Conservation (phyloP, 2,888 invertebrate species). For the Argynnis bischoffii region DNA sequence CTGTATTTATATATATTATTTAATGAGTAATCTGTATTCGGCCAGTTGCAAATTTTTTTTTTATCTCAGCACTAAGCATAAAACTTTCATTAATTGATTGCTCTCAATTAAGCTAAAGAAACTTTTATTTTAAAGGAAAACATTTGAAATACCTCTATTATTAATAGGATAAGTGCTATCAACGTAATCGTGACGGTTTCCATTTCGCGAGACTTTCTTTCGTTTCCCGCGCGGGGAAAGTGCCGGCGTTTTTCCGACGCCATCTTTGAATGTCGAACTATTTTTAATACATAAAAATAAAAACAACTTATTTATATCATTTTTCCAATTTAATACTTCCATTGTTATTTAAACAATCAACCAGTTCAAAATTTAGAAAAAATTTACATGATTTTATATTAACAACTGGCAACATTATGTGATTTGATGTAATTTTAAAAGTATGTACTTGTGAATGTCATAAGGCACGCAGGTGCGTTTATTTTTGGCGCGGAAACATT, state of each 20-base stretch:
- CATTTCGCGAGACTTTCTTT: conserved; percentile 80
- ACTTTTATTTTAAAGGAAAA: not conserved
- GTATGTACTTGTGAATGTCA: conserved; percentile 32
- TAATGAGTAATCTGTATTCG: too few species aligned
- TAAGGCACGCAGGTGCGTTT: conserved; percentile 34
- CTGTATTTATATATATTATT: too few species aligned
- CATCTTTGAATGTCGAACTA: conserved; percentile 58
- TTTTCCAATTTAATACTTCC: not conserved
- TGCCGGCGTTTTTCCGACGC: conserved; percentile 79
- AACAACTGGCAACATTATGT: not conserved
- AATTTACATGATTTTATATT: too few species aligned
- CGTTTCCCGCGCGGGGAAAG: conserved; percentile 80
- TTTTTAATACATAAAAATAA: conserved; percentile 6
- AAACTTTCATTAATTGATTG: too few species aligned
- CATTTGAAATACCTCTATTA: conserved; percentile 43
- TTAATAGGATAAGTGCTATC: conserved; percentile 69
- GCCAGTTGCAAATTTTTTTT: too few species aligned
- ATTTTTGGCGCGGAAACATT: conserved; percentile 36
- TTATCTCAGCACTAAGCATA: too few species aligned
- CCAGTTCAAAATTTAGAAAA: too few species aligned
- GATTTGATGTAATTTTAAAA: conserved; percentile 3
- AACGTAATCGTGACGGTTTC: conserved; percentile 74
- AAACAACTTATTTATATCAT: not conserved
- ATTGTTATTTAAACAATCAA: not conserved
- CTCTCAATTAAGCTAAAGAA: not conserved